Conservation (phyloP, 1,140 invertebrate genomes). For the Drosophila pseudoananassae region DNA sequence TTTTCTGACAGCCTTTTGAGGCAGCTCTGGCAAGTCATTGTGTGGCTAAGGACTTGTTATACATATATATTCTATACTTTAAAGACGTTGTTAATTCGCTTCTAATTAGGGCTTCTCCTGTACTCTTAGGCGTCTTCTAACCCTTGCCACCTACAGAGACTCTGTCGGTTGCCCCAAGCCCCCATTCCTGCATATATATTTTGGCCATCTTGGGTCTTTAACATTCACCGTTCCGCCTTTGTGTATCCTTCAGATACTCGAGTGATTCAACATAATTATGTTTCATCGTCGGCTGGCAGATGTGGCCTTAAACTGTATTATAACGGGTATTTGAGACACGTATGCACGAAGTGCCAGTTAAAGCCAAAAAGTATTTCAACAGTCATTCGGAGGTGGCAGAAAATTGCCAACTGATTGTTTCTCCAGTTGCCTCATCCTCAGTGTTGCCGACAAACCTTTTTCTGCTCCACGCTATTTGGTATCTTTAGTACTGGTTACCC, state of each 20-base stretch:
- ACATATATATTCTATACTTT: neutral
- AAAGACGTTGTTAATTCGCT: neutral
- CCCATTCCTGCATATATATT: neutral
- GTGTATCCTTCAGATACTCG: conserved; percentile 72
- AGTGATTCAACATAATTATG: conserved; percentile 80
- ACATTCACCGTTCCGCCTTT: conserved; percentile 31
- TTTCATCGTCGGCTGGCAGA: conserved; percentile 51
- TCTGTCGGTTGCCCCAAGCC: no score
- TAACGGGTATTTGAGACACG: conserved; percentile 56
- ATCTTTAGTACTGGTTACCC: no score
- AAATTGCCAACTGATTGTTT: conserved; percentile 79
- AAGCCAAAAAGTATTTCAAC: conserved; percentile 72
- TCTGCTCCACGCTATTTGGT: no score
- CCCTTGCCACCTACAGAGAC: conserved; percentile 27
- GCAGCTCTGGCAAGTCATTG: conserved; percentile 45
- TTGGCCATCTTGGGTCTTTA: conserved; percentile 14
- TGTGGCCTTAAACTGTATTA: conserved; percentile 65
- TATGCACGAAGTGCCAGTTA: conserved; percentile 72
- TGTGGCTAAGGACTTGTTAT: conserved; percentile 24
- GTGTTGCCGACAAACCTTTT: conserved; percentile 6
- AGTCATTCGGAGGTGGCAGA: conserved; percentile 57
- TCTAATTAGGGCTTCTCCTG: neutral
- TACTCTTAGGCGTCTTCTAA: conserved; percentile 6
- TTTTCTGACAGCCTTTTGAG: neutral
- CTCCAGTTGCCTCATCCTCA: conserved; percentile 46